These are phyloP conservation scores for Odontamblyopus lacepedii DNA, from an alignment of 2,797 vertebrate species.

Conservation along the genomic window DNA sequence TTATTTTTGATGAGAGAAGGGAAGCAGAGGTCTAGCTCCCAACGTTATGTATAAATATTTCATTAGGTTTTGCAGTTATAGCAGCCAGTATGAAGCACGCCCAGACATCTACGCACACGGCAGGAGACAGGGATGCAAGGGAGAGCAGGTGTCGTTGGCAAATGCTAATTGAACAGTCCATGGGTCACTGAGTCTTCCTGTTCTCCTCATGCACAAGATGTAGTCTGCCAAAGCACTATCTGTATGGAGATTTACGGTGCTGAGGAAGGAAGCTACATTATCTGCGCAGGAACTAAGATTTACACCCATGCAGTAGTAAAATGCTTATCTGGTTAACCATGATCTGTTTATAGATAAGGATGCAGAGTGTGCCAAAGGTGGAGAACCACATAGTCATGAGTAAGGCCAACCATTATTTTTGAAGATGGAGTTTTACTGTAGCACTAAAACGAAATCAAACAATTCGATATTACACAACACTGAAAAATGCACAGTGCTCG, in stretches of 20 bases:
- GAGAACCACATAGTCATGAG: neutral
- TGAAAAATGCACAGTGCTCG: neutral
- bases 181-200: slow-evolving; percentile 78
- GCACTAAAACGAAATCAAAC: neutral
- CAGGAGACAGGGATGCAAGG: slow-evolving; percentile 41
- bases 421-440: neutral
- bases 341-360: neutral
- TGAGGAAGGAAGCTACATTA: slow-evolving; percentile 25
- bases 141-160: slow-evolving; percentile 79
- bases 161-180: slow-evolving; percentile 80
- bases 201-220: slow-evolving; percentile 57
- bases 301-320: neutral
- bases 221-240: slow-evolving; percentile 51
- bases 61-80: slow-evolving; percentile 73
- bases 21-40: slow-evolving; percentile 70
- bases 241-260: slow-evolving; percentile 12
- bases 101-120: slow-evolving; percentile 19
- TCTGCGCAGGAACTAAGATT: neutral
- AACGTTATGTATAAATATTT: slow-evolving; percentile 84
- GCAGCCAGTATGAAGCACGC: slow-evolving; percentile 29
- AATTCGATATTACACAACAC: neutral
- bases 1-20: slow-evolving; percentile 84
- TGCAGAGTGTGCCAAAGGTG: neutral
- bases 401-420: no score
- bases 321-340: neutral